Percentiles rank a stretch among this genome's conserved stretches.
phyloP scores from a whole-genome alignment of 1,140 invertebrate species.

The Harlomillsia oculata region DNA sequence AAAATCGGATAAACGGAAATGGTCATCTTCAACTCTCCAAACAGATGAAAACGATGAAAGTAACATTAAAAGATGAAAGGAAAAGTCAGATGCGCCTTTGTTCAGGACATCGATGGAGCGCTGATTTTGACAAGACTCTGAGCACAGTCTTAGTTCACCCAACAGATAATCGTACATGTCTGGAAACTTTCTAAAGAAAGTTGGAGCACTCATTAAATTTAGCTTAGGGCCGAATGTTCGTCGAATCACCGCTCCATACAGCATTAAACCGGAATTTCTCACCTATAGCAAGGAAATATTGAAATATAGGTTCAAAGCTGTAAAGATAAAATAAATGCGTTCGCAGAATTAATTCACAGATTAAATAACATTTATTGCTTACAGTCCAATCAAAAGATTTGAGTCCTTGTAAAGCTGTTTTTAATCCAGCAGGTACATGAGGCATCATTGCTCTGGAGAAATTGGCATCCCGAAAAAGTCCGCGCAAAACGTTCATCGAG shows the following conservation, averaged over 20 bases:
- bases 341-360: constrained; percentile 1
- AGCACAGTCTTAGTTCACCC: constrained; percentile 52
- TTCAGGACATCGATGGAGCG: too few relatives aligned
- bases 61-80: background rate
- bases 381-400: constrained; percentile 67
- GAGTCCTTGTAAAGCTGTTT: constrained; percentile 63
- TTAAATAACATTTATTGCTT: constrained; percentile 43
- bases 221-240: constrained; percentile 82
- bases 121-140: too few relatives aligned
- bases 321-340: background rate
- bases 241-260: constrained; percentile 74
- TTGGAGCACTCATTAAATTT: constrained; percentile 50
- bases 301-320: background rate
- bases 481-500: constrained; percentile 73
- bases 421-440: constrained; percentile 61
- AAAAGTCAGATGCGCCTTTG: constrained; percentile 41
- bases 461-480: constrained; percentile 63
- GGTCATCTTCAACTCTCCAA: constrained; percentile 5
- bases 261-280: constrained; percentile 74
- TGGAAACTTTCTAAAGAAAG: constrained; percentile 80
- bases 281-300: constrained; percentile 45
- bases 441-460: constrained; percentile 60
- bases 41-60: constrained; percentile 24
- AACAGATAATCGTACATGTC: constrained; percentile 66
- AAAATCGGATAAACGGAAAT: constrained; percentile 39